phyloP scores from a whole-genome alignment of 2,888 invertebrate species.

The Rhamnusium bicolor region DNA sequence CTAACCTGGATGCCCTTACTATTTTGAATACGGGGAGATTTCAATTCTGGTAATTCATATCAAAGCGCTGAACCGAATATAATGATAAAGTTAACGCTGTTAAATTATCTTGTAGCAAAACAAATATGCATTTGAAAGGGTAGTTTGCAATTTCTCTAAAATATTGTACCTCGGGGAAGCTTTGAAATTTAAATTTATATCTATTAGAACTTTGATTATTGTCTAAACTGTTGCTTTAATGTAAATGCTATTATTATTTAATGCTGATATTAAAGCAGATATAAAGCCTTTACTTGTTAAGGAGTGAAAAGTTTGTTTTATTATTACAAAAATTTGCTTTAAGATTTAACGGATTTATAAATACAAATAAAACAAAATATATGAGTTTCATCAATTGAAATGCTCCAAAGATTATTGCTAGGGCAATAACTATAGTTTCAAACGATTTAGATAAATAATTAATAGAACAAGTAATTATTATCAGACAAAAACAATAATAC shows the following conservation, averaged over 20 bases:
- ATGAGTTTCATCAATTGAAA: too few relatives aligned
- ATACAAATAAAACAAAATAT: too few relatives aligned
- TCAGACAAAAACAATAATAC: too few relatives aligned
- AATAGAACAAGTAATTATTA: too few relatives aligned
- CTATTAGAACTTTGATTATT: slow-evolving; percentile 31
- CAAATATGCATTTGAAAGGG: slow-evolving; percentile 35
- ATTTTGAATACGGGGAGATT: slow-evolving; percentile 19
- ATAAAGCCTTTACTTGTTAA: background rate
- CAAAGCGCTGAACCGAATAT: slow-evolving; percentile 27
- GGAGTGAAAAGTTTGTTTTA: background rate
- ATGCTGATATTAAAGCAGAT: slow-evolving; percentile 16
- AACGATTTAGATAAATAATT: too few relatives aligned
- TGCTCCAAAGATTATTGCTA: too few relatives aligned
- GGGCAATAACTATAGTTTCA: too few relatives aligned
- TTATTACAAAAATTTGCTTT: too few relatives aligned
- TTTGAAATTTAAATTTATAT: slow-evolving; percentile 32
- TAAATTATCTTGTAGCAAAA: slow-evolving; percentile 28
- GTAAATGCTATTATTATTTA: slow-evolving; percentile 30
- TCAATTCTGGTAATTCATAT: slow-evolving; percentile 27
- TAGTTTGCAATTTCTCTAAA: slow-evolving; percentile 31
- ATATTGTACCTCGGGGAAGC: slow-evolving; percentile 29
- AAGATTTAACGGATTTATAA: too few relatives aligned
- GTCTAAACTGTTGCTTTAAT: slow-evolving; percentile 31
- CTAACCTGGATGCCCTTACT: slow-evolving; percentile 4
- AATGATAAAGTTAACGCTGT: slow-evolving; percentile 31